These are phyloP conservation scores for Rhinopithecus roxellana DNA, from an alignment of 2,113 vertebrate species.

Conservation along the genomic window DNA sequence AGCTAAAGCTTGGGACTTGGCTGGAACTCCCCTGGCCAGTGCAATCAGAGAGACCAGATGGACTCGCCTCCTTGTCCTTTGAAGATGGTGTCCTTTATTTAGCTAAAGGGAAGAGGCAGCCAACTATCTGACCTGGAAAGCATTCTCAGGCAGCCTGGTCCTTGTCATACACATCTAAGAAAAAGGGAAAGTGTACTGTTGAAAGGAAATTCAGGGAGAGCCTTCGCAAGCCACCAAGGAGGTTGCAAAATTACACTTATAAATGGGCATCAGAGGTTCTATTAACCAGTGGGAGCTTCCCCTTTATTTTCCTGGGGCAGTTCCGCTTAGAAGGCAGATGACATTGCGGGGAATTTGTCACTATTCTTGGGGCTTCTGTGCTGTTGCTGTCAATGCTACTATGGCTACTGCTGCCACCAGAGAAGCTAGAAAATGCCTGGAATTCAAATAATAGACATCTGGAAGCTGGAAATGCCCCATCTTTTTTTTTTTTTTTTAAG, in stretches of 20 bases:
- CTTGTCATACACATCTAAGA: background rate
- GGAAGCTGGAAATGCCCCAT: no score
- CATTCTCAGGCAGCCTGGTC: slow-evolving; percentile 40
- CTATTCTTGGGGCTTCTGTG: background rate
- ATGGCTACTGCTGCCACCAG: background rate
- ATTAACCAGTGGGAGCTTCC: background rate
- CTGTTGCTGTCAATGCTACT: background rate
- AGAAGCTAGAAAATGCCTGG: background rate
- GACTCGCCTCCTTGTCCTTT: slow-evolving; percentile 66
- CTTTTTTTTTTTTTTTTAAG: background rate
- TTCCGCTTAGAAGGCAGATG: background rate
- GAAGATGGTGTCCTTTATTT: slow-evolving; percentile 72
- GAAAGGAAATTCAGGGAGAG: background rate
- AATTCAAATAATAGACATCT: no score
- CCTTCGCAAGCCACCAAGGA: slow-evolving; percentile 40
- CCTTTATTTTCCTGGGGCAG: background rate
- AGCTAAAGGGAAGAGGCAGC: slow-evolving; percentile 54
- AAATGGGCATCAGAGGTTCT: background rate
- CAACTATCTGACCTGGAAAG: slow-evolving; percentile 70
- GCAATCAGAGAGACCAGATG: slow-evolving; percentile 73
- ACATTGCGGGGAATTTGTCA: background rate
- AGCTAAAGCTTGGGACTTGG: slow-evolving; percentile 69
- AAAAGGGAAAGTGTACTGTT: slow-evolving; percentile 37
- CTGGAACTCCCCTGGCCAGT: slow-evolving; percentile 67
- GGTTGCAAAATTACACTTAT: background rate